Evolutionary conservation across 2,888 invertebrate genomes (phyloP).

Genomic region (Idaea aversata): DNA sequence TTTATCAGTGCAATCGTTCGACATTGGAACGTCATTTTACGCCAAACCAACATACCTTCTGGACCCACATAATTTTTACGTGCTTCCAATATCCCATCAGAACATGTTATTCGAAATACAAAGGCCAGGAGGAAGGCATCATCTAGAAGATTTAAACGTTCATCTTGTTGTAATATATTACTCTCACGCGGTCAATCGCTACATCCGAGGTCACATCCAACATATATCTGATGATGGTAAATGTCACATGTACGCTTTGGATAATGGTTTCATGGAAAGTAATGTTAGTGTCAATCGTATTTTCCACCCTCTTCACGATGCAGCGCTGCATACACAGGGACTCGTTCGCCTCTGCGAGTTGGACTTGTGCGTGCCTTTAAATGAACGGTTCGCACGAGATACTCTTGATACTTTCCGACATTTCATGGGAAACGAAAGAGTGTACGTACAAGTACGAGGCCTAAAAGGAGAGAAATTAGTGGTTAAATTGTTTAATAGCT

Average conservation of each 20-base stretch:
- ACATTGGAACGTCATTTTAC: constrained; percentile 4
- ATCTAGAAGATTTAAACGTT: constrained; percentile 4
- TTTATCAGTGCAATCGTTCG: background rate
- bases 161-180: constrained; percentile 6
- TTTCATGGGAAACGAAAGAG: constrained; percentile 14
- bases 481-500: too few relatives aligned
- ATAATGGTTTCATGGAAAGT: constrained; percentile 11
- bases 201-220: constrained; percentile 12
- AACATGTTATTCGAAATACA: constrained; percentile 5
- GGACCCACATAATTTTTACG: constrained; percentile 12
- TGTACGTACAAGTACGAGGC: background rate
- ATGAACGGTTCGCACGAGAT: constrained; percentile 1
- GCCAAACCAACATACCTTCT: constrained; percentile 11
- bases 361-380: constrained; percentile 6
- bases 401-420: constrained; percentile 11
- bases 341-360: constrained; percentile 10
- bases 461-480: too few relatives aligned
- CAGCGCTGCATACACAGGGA: background rate
- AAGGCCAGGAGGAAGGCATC: constrained; percentile 2
- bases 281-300: constrained; percentile 7
- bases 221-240: constrained; percentile 4
- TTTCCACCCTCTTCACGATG: background rate
- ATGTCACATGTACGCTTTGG: constrained; percentile 9
- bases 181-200: constrained; percentile 5
- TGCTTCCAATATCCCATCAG: constrained; percentile 6